Conservation (phyloP, 1,140 invertebrate species). For the Diorhabda carinulata region DNA sequence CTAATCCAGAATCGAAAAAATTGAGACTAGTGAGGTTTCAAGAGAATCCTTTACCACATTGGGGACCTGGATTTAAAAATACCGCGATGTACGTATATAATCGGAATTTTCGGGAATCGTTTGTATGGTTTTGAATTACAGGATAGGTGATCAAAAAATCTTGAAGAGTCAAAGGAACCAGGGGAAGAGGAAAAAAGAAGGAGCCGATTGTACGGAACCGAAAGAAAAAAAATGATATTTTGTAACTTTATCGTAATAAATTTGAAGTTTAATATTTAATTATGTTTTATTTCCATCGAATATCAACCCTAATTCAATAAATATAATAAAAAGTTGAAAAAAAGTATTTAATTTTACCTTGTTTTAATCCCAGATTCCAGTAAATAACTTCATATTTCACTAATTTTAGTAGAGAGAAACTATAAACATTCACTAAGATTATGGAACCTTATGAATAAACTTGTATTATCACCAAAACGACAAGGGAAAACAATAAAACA, state of each 20-base stretch:
- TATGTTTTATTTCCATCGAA: too few relatives aligned
- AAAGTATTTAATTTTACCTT: too few relatives aligned
- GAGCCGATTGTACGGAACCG: too few relatives aligned
- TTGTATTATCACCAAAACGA: too few relatives aligned
- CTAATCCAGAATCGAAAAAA: conserved; percentile 76
- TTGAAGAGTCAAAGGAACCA: conserved; percentile 58
- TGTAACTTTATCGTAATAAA: too few relatives aligned
- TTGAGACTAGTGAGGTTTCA: conserved; percentile 77
- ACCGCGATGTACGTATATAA: conserved; percentile 59
- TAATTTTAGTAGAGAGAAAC: neutral
- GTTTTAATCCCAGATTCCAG: too few relatives aligned
- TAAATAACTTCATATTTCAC: too few relatives aligned
- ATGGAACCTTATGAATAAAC: neutral
- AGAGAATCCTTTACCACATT: conserved; percentile 76
- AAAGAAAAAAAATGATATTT: too few relatives aligned
- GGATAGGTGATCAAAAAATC: conserved; percentile 57
- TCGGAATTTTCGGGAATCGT: neutral
- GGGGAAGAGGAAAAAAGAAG: conserved; percentile 50
- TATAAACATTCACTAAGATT: neutral
- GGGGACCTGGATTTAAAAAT: conserved; percentile 82
- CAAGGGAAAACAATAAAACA: too few relatives aligned
- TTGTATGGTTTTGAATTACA: conserved; percentile 37
- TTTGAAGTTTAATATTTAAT: too few relatives aligned
- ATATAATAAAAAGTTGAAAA: too few relatives aligned
- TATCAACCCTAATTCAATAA: too few relatives aligned